Evolutionary conservation across 2,113 vertebrate genomes (phyloP), one percentile per base, ranked within the genome.

Genomic region (Chloropsis cyanopogon): DNA sequence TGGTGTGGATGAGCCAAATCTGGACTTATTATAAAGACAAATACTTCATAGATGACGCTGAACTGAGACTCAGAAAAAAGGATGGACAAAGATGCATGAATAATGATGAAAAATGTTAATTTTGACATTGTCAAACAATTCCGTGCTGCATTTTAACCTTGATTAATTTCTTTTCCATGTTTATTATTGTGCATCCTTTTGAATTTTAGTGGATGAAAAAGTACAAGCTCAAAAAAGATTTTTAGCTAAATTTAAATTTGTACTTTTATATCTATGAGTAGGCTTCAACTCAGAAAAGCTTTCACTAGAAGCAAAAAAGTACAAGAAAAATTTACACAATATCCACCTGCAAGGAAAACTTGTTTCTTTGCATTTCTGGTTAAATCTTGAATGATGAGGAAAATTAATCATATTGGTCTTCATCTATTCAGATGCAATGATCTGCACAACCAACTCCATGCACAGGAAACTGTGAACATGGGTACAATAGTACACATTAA

Each of bases 361-460:
- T 37, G 13, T 39, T 75, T 83, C 2, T 39, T 22, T 47, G 11
- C 7, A 53, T 72, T 90, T 72, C 4, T 46, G 24, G 10, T 64
- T 72, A 46, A 63, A 68, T 46, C 12, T 53, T 90, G n/a, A 63
- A 61, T 10, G 76, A 31, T 1, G 1, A 63, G 12, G 10, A 66
- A 41, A 80, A 76, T 70, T 12, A 52, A 6, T 80, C 23, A 17
- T 65, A 10, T 5, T 31, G 18, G 11, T n/a, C 46, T 61, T 75
- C 6, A 7, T n/a, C 7, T 66, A 42, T 69, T 53, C 7, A 44
- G 47, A 79, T 16, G 53, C 23, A 61, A 47, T 25, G 23, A 50
- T 0, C 0, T n/a, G 26, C 18, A 17, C n/a, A 86, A 18, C 10
- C 25, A 49, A 20, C 37, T 66, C 47, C 18, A 6, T 13, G 37